phyloP scores from a whole-genome alignment of 2,113 vertebrate genomes.

The Rallus limicola region DNA sequence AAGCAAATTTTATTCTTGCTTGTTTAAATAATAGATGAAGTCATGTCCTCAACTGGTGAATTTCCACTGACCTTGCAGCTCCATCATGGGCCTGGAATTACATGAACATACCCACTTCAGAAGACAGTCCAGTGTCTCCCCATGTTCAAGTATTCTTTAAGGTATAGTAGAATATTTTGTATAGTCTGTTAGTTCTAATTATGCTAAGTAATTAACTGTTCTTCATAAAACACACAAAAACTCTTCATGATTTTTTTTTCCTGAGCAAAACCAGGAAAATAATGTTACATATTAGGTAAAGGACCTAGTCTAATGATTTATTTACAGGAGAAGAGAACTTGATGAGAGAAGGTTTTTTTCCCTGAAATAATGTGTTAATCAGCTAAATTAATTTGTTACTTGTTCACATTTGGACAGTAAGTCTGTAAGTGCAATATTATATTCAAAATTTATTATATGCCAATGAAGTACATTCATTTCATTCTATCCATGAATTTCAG shows the following conservation, averaged over 20 bases:
- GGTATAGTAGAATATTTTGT: neutral
- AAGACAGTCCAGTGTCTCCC: neutral
- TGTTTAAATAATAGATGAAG: neutral
- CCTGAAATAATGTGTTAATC: neutral
- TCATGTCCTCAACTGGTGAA: neutral
- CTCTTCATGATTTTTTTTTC: neutral
- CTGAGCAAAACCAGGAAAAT: neutral
- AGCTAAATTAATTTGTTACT: neutral
- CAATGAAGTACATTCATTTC: neutral
- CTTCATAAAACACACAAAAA: neutral
- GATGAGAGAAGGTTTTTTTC: neutral
- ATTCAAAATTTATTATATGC: neutral
- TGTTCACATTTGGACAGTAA: neutral
- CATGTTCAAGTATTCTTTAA: neutral
- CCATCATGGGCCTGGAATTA: neutral
- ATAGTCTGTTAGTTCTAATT: neutral
- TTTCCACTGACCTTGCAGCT: neutral
- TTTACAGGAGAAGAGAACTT: neutral
- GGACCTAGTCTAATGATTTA: neutral
- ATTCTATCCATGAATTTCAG: neutral
- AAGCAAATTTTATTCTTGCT: neutral
- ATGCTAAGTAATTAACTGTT: neutral
- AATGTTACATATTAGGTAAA: neutral
- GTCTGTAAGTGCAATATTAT: neutral
- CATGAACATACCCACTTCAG: neutral